phyloP scores from a whole-genome alignment of 2,113 vertebrate genomes.

The Lepisosteus osseus region DNA sequence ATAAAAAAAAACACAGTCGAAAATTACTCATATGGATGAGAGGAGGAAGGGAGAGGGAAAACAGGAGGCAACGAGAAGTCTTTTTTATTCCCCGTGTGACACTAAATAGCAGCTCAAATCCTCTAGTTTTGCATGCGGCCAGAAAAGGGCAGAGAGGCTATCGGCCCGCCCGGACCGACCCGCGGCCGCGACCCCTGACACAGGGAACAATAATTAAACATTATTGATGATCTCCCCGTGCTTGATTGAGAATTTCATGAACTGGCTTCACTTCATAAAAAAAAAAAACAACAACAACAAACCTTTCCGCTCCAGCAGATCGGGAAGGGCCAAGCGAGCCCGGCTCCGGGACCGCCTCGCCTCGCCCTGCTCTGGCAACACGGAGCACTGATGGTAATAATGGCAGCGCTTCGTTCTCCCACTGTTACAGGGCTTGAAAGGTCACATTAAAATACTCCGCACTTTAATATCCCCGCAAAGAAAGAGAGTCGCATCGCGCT shows the following conservation, averaged over 20 bases:
- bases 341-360: background rate
- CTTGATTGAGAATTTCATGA: slow-evolving; percentile 36
- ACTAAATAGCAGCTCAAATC: slow-evolving; percentile 18
- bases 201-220: slow-evolving; percentile 39
- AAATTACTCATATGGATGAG: slow-evolving; percentile 45
- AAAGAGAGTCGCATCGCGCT: background rate
- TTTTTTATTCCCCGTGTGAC: slow-evolving; percentile 27
- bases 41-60: slow-evolving; percentile 19
- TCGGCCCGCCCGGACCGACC: background rate
- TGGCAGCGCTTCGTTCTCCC: background rate
- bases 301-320: slow-evolving; percentile 29
- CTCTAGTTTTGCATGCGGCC: slow-evolving; percentile 8
- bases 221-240: slow-evolving; percentile 38
- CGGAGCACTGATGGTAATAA: background rate
- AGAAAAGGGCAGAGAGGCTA: background rate
- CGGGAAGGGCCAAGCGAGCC: slow-evolving; percentile 25
- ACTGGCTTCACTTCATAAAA: slow-evolving; percentile 28
- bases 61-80: slow-evolving; percentile 26
- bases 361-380: background rate
- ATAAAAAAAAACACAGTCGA: slow-evolving; percentile 59
- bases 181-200: slow-evolving; percentile 3
- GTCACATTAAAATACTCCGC: slow-evolving; percentile 4
- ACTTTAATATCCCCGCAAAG: slow-evolving; percentile 1
- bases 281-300: background rate
- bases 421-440: background rate